Percentiles rank a stretch among this genome's conserved stretches.
Evolutionary conservation across 1,140 invertebrate species (phyloP).

Genomic region (Scaptomyza graminum): DNA sequence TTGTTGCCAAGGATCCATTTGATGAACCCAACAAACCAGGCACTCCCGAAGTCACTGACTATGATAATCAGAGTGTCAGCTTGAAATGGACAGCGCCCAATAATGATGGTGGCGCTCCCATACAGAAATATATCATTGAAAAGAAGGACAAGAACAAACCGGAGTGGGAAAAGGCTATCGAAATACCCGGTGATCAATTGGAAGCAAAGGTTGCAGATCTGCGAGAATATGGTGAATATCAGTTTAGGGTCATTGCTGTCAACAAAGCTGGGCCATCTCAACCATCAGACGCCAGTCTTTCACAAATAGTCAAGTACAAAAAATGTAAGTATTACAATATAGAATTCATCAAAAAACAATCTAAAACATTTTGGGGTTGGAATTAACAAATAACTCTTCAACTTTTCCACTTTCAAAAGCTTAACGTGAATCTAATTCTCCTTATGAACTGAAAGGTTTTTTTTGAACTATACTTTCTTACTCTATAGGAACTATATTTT

Average conservation of each 20-base stretch:
- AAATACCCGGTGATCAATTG: conserved; percentile 91
- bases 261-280: conserved; percentile 98
- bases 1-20: conserved; percentile 98
- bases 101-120: conserved; percentile 96
- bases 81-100: conserved; percentile 97
- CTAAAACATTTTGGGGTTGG: no score
- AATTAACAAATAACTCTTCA: no score
- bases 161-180: conserved; percentile 96
- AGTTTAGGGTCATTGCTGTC: conserved; percentile 97
- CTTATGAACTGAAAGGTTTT: no score
- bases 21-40: conserved; percentile 95
- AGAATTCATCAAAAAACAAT: no score
- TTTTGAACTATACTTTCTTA: no score
- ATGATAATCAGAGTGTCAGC: conserved; percentile 96
- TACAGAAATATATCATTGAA: conserved; percentile 98
- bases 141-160: conserved; percentile 96
- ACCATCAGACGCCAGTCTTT: conserved; percentile 96
- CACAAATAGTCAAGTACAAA: conserved; percentile 95
- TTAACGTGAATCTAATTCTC: no score
- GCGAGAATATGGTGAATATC: conserved; percentile 96
- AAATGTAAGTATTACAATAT: conserved; percentile 87
- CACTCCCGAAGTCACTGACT: conserved; percentile 95
- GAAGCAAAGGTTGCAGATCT: conserved; percentile 93
- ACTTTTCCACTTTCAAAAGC: no score
- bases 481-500: no score